Percentiles rank a stretch among this genome's conserved stretches.
These are phyloP conservation scores for Drosophila fungiperda DNA, from an alignment of 2,888 invertebrate genomes.

Conservation along the genomic window DNA sequence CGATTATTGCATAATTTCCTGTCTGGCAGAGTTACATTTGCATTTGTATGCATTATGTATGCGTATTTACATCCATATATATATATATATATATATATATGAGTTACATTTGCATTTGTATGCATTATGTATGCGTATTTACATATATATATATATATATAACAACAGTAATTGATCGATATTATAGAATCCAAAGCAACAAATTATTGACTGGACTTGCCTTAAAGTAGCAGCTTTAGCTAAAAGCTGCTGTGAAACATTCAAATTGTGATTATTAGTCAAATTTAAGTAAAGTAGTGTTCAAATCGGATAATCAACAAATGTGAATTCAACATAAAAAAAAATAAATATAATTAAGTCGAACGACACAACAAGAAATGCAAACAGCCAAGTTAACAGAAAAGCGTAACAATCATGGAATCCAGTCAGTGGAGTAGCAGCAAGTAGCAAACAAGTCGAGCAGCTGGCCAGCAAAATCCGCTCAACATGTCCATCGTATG, in stretches of 20 bases:
- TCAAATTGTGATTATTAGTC: slow-evolving; percentile 73
- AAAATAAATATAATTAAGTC: slow-evolving; percentile 9
- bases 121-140: slow-evolving; percentile 1
- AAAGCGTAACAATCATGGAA: slow-evolving; percentile 11
- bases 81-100: not conserved
- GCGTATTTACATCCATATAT: not conserved
- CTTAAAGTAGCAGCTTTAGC: slow-evolving; percentile 69
- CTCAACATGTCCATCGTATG: slow-evolving; percentile 80
- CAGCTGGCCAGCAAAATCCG: not conserved
- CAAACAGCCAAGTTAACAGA: slow-evolving; percentile 11
- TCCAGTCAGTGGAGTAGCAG: slow-evolving; percentile 16
- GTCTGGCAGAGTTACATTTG: too few relatives aligned
- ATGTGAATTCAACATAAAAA: slow-evolving; percentile 4
- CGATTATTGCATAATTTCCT: not conserved
- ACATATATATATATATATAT: not conserved
- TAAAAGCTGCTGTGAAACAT: slow-evolving; percentile 52
- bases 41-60: slow-evolving; percentile 4
- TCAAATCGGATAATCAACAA: slow-evolving; percentile 24
- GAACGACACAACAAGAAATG: slow-evolving; percentile 1
- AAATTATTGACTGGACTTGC: slow-evolving; percentile 69
- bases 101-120: too few relatives aligned
- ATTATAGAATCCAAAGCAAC: slow-evolving; percentile 34
- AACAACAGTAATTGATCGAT: not conserved
- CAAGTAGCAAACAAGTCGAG: slow-evolving; percentile 9
- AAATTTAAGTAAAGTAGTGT: slow-evolving; percentile 56